Base-by-base conservation (phyloP, 2,888 invertebrate species). In the Neoaliturus tenellus region DNA sequence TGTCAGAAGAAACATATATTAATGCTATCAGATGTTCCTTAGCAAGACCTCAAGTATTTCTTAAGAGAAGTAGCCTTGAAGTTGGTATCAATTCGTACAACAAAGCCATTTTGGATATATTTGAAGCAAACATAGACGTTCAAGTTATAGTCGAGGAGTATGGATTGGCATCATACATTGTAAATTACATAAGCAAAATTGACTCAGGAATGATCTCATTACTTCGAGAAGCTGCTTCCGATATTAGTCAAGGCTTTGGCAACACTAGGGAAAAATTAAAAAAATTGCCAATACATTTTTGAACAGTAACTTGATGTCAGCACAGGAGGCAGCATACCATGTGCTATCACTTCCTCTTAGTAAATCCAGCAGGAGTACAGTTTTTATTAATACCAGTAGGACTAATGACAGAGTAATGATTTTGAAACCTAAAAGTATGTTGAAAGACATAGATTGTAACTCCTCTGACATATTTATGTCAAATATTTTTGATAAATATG, bases 111-210 rank as follows among this genome's bases (percentile, higher is more conserved):
- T 28, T 69, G 20, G 17, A 69, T 31, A 28, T 69, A 10, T 69
- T 69, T 33, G 67, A 62, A n/a, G 67, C 67, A 12, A 69, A 69
- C 12, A 69, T 69, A 28, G 69, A 69, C 20, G 69, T 69, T n/a
- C 69, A 69, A 31, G 31, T 28, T 35, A 31, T 69, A 31, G 31
- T 69, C 14, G 69, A 69, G 14, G 69, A 69, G 39, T 69, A 69
- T 69, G 69, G 69, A 1, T 17, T 69, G 6, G 69, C 69, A 28
- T 69, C 69, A 2, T 69, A 69, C 23, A 28, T 69, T n/a, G 31
- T 69, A 8, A 69, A 69, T 69, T 69, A 69, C 31, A 69, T 69
- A 4, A 69, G 69, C 39, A 69, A 69, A 69, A 69, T 69, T 69
- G 25, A 69, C 31, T n/a, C 69, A 12, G 69, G 69, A n/a, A 69